Evolutionary conservation across 2,797 vertebrate genomes (phyloP), one percentile per base, ranked within the genome.

Genomic region (Chelonia mydas): DNA sequence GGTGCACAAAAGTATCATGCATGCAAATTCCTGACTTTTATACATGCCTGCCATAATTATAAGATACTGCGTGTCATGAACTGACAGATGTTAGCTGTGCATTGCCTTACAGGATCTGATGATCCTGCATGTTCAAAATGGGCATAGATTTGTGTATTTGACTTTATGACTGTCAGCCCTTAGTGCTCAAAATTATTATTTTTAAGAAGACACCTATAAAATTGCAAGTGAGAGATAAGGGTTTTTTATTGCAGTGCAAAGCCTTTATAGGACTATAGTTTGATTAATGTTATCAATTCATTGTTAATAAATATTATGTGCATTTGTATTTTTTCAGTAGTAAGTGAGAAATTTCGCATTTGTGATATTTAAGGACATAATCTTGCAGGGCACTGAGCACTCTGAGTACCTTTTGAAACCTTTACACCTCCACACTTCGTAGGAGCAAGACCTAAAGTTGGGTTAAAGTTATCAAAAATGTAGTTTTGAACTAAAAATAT

Each of bases 171-270:
- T 86, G 37, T 12, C 2, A 1, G 84, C 31, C 23, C 13, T 7
- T 76, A 47, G 41, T 76, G 23, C 28, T 76, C 41, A 76, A 76
- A 25, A 27, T 27, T 89, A 4, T 47, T 84, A 17, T 74, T 23
- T 27, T 25, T 45, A 68, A n/a, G 91, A 92, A 27, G 45, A n/a
- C 45, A 61, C 5, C 16, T 89, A 59, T 49, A 80, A 82, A 83
- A 87, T 49, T 83, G 41, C 49, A 94, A 81, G 77, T 3, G 0
- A 65, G 80, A 65, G 2, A 1, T 87, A 27, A 28, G 55, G n/a
- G 59, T 96, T 81, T 90, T 88, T 37, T 33, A 3, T 28, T 87
- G 0, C 41, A 7, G 84, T 84, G 81, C 81, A 91, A 90, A 50
- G 65, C 5, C 15, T 12, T 6, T 23, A 16, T 6, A 72, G 28